Evolutionary conservation across 2,797 vertebrate species (phyloP), one percentile per base, ranked within the genome.

Genomic region (Remorina albescens): DNA sequence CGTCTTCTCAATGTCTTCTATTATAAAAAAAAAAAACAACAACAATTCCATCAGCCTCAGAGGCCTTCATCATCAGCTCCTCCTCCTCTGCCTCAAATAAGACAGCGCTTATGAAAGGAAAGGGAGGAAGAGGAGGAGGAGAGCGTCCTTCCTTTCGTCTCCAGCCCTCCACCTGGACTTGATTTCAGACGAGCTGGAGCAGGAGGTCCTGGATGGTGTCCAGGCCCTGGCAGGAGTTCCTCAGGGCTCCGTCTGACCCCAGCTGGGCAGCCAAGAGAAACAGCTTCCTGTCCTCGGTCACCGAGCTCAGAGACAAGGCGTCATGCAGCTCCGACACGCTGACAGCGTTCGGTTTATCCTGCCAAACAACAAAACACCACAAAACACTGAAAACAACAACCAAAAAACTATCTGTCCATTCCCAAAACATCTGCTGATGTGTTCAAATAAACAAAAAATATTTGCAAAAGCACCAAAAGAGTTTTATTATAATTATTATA

Each of bases 251-350:
- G 0, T 92, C 91, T 1, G 92, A 92, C 23, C 91, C 95, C 1
- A 96, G 89, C 77, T 96, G 96, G 58, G 95, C 93, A 0, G 94
- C 94, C 76, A 97, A 64, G 46, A 98, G 83, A 83, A 96, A 96
- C 70, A 97, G 73, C 75, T 95, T 93, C 70, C 95, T 92, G 44
- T 95, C 91, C 41, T 78, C 73, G 0, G 74, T 50, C 49, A 95
- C 3, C 0, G 80, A 79, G 66, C 90, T 91, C 78, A 98, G 89
- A n/a, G 92, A 95, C 86, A 98, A 92, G 49, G 95, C 96, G 1
- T 91, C 88, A 6, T 74, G 90, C 56, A 98, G 93, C 88, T 97
- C 95, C 0, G 91, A 80, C 16, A 93, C 5, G 1, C 91, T 94
- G 76, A 95, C 80, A 0, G 96, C 96, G 0, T 89, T 60, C 0